Base-by-base conservation (phyloP, 2,888 invertebrate genomes). In the Drosophila macrospina region DNA sequence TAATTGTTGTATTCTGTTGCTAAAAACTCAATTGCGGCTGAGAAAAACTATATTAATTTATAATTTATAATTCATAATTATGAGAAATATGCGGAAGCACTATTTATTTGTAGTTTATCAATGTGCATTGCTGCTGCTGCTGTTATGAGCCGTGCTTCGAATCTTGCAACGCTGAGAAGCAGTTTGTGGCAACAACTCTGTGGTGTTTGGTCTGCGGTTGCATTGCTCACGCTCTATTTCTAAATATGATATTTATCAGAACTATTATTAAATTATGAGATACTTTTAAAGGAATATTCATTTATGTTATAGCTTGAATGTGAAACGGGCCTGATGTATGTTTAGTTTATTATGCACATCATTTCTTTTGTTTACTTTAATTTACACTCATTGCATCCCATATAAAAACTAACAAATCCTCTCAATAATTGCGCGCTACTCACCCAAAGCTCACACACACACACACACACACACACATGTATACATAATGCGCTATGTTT, bases 341-440 rank as follows among this genome's bases (percentile, higher is more conserved):
- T n/a, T n/a, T 15, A 37, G 13, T 48, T 51, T 15, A 55, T 42
- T 48, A 32, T 47, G 39, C 34, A 45, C 16, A 16, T 7, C 7
- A 34, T 20, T 8, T 26, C 13, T 28, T 54, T 54, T 13, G 10
- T 28, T 44, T 37, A 34, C 16, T 32, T 34, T 15, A 15, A 11
- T 48, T 51, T 34, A 59, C 41, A 11, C 24, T 41, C 36, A 68
- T 55, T 70, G 85, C 81, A 80, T 72, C 36, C 55, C 56, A 47
- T 36, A 36, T 34, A 20, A 47, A 39, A 16, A 73, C 74, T 80
- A 78, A 80, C 72, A 50, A 64, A 50, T 47, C 57, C 61, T 54
- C 63, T 41, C 56, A 36, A 56, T 28, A 57, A 57, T 48, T 78
- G 86, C 83, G 83, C 83, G 74, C 76, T 86, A 83, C 83, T 84